Conservation (phyloP, 2,888 invertebrate genomes). For the Hirtodrosophila cameraria region DNA sequence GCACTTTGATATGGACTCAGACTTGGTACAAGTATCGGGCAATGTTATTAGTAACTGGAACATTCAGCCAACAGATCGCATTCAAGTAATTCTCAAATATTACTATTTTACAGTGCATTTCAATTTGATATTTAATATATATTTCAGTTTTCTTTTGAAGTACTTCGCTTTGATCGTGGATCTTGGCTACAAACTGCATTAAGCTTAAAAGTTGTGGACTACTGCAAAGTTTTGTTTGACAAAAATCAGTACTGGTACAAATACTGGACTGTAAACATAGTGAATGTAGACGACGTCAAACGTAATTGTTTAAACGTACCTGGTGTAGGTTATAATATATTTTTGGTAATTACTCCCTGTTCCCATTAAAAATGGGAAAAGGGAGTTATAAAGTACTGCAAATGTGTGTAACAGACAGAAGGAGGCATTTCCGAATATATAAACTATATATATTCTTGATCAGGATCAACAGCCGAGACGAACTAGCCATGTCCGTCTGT, state of each 20-base stretch:
- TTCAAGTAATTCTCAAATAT: constrained; percentile 17
- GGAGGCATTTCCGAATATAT: too few species aligned
- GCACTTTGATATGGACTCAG: background rate
- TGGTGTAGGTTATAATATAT: too few species aligned
- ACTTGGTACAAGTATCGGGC: background rate
- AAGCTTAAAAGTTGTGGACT: accelerated
- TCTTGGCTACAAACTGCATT: constrained; percentile 18
- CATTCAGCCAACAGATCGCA: constrained; percentile 5
- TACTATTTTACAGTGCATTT: too few species aligned
- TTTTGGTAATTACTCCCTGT: too few species aligned
- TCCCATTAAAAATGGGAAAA: too few species aligned
- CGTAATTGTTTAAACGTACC: constrained; percentile 16
- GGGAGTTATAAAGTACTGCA: background rate
- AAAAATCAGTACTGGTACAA: constrained; percentile 19
- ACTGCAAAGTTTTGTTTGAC: constrained; percentile 13
- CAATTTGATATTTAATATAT: background rate
- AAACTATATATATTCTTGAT: too few species aligned
- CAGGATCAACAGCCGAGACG: too few species aligned
- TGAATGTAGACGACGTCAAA: constrained; percentile 12
- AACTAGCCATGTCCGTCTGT: too few species aligned
- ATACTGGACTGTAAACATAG: constrained; percentile 17
- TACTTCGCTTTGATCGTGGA: constrained; percentile 12
- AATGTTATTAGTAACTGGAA: constrained; percentile 22
- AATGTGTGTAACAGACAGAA: too few species aligned
- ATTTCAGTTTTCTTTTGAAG: background rate